Base-by-base conservation (phyloP, 2,888 invertebrate genomes). In the Boloria selene region DNA sequence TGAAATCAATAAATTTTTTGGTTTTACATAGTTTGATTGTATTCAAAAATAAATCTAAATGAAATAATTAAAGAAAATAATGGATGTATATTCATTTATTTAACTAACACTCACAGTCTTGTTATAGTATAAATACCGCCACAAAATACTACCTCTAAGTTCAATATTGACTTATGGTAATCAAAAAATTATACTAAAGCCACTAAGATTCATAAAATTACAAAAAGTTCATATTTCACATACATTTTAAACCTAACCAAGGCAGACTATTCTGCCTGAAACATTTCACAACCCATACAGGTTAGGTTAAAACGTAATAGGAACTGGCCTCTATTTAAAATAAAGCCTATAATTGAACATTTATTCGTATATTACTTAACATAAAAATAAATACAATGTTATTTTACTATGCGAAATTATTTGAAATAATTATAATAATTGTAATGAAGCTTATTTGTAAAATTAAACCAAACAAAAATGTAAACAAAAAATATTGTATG, bases 241-340 rank as follows among this genome's bases (percentile, higher is more conserved):
- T 6, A 62, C n/a, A 44, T 55, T 49, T 62, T 38, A 13, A 49
- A 47, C 16, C 53, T 49, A 42, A 38, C 47, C 45, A 4, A 31
- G 10, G 45, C n/a, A 45, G 31, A 18, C n/a, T 18, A 6, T 45
- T 6, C 14, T 17, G 47, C 31, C 38, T 31, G 26, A 31, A 31
- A 54, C 17, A 61, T 45, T 54, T 62, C 61, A 62, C 61, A 62
- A 62, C 61, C 47, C 17, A 38, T 16, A 31, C 14, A 54, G 53
- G 61, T 61, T 45, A 47, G 47, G 47, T 53, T 38, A 38, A 49
- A 47, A 54, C n/a, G 52, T 44, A 7, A 68, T 42, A 47, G 58
- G 52, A 45, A 53, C 51, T 59, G 49, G 59, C 62, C 31, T 38
- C 2, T 3, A 10, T 38, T 38, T 38, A 10, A 31, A 6, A 2